These are phyloP conservation scores for Meiosimyza platycephala DNA, from an alignment of 2,888 invertebrate genomes.

Conservation along the genomic window DNA sequence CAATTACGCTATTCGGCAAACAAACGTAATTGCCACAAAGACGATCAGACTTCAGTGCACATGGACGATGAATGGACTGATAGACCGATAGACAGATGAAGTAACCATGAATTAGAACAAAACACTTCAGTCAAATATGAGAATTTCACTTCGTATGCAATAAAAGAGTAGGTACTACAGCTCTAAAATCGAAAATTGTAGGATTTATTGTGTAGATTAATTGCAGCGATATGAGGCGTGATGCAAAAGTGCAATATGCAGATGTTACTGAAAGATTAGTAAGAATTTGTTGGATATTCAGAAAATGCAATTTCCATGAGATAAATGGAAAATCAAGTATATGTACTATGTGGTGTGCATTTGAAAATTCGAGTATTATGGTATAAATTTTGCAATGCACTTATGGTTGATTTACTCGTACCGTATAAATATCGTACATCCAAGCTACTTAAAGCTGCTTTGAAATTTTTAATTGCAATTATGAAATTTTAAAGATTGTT, in stretches of 20 bases:
- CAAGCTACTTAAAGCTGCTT: slow-evolving; percentile 1
- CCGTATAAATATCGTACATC: background rate
- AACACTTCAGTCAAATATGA: slow-evolving; percentile 39
- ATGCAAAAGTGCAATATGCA: slow-evolving; percentile 27
- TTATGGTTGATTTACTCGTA: too few relatives aligned
- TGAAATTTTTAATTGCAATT: slow-evolving; percentile 10
- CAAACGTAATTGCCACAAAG: slow-evolving; percentile 37
- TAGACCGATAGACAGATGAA: slow-evolving; percentile 8
- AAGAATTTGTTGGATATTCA: background rate
- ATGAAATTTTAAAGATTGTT: slow-evolving; percentile 6
- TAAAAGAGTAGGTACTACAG: slow-evolving; percentile 14
- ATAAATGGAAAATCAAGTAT: too few relatives aligned
- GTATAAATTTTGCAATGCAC: too few relatives aligned
- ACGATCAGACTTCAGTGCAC: background rate
- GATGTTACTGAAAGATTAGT: slow-evolving; percentile 1
- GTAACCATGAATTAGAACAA: slow-evolving; percentile 41
- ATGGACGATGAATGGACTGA: background rate
- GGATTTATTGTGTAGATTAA: slow-evolving; percentile 27
- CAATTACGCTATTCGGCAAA: slow-evolving; percentile 35
- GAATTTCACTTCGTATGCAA: too few relatives aligned
- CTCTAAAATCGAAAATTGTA: slow-evolving; percentile 7
- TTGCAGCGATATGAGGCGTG: slow-evolving; percentile 27
- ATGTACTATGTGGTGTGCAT: too few relatives aligned
- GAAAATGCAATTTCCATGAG: too few relatives aligned
- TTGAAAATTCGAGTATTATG: too few relatives aligned